These are phyloP conservation scores for Patagioenas fasciata DNA, from an alignment of 2,113 vertebrate species.

Conservation along the genomic window DNA sequence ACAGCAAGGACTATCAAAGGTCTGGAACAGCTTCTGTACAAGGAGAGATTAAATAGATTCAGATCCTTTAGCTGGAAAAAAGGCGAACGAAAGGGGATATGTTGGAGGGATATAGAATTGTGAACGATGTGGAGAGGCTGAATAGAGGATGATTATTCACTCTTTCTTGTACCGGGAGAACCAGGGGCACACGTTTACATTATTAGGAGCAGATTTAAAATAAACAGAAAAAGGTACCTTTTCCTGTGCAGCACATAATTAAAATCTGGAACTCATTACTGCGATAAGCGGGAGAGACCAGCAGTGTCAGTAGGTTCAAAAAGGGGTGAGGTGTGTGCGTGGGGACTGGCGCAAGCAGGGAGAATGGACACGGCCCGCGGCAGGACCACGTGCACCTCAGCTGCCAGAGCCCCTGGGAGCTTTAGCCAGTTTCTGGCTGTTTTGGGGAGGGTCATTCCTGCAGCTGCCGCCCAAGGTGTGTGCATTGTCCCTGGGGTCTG, in stretches of 20 bases:
- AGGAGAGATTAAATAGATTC: slow-evolving; percentile 61
- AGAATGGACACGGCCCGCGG: accelerated
- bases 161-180: not conserved
- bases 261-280: slow-evolving; percentile 55
- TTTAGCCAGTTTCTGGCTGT: not conserved
- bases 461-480: not conserved
- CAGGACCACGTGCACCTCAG: not conserved
- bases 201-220: slow-evolving; percentile 46
- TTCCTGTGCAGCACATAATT: slow-evolving; percentile 47
- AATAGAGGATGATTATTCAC: slow-evolving; percentile 26
- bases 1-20: slow-evolving; percentile 30
- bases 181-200: slow-evolving; percentile 1
- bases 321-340: not conserved
- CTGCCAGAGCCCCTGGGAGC: not conserved
- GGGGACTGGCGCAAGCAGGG: not conserved
- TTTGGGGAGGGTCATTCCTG: not conserved
- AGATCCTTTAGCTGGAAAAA: slow-evolving; percentile 43
- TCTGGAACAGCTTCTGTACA: slow-evolving; percentile 33
- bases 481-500: not conserved
- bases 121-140: slow-evolving; percentile 26
- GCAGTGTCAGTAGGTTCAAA: not conserved
- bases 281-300: not conserved
- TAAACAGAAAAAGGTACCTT: slow-evolving; percentile 56
- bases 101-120: slow-evolving; percentile 12
- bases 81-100: not conserved